Percentiles rank a stretch among this genome's conserved stretches.
phyloP scores from a whole-genome alignment of 2,797 vertebrate species.

The Bradypodion pumilum region DNA sequence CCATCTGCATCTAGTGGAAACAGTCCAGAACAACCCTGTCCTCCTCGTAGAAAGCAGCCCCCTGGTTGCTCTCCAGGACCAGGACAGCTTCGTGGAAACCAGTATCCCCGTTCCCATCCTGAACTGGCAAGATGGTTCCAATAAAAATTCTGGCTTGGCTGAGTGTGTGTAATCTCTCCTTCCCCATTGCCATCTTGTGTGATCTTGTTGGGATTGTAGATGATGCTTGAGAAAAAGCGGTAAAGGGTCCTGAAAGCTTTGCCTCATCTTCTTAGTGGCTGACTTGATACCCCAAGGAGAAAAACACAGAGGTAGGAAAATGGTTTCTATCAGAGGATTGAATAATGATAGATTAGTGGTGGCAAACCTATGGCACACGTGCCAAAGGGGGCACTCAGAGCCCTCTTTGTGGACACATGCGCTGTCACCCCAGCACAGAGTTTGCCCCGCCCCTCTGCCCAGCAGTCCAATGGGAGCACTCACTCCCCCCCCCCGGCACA shows the following conservation, averaged over 20 bases:
- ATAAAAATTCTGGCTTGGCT: conserved; percentile 81
- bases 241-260: conserved; percentile 52
- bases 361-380: too few species aligned
- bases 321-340: neutral
- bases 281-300: too few species aligned
- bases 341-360: neutral
- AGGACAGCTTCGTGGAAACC: conserved; percentile 96
- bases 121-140: conserved; percentile 90
- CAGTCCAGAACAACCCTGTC: conserved; percentile 94
- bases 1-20: conserved; percentile 89
- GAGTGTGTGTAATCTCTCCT: conserved; percentile 94
- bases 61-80: conserved; percentile 85
- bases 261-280: conserved; percentile 37
- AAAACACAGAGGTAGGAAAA: neutral
- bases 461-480: too few species aligned
- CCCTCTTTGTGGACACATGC: too few species aligned
- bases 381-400: too few species aligned
- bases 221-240: neutral
- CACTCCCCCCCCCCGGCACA: too few species aligned
- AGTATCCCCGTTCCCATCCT: conserved; percentile 93
- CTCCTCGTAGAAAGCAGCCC: conserved; percentile 90
- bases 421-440: too few species aligned
- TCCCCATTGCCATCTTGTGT: conserved; percentile 62
- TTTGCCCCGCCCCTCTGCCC: too few species aligned
- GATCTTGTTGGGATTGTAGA: conserved; percentile 51